Conservation (phyloP, 1,140 invertebrate species). For the Listronotus bonariensis region DNA sequence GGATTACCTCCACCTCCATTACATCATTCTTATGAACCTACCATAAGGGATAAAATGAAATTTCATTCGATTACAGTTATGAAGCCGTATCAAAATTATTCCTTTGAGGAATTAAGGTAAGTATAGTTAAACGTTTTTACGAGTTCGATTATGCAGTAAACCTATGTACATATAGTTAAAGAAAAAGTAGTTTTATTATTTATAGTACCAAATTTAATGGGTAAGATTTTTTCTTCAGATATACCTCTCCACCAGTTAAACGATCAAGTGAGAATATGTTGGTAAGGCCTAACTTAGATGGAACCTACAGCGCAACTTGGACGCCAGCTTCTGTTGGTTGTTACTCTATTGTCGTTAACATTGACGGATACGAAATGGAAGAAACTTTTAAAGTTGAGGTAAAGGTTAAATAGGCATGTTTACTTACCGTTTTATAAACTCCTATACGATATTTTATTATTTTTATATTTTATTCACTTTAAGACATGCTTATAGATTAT, state of each 20-base stretch:
- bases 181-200: no score
- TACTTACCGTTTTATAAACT: no score
- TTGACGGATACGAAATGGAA: conserved; percentile 85
- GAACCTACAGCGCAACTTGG: conserved; percentile 90
- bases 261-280: conserved; percentile 83
- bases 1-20: conserved; percentile 72
- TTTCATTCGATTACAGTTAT: conserved; percentile 94
- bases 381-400: conserved; percentile 63
- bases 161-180: no score
- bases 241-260: conserved; percentile 74
- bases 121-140: no score
- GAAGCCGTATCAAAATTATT: conserved; percentile 93
- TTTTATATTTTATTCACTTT: no score
- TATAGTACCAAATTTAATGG: no score
- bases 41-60: conserved; percentile 87
- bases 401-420: neutral
- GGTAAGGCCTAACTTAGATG: conserved; percentile 82
- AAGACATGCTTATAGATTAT: no score
- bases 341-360: conserved; percentile 84
- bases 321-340: conserved; percentile 86
- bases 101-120: conserved; percentile 93
- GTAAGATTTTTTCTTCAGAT: conserved; percentile 57
- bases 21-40: conserved; percentile 84
- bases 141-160: no score
- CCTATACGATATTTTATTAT: no score